Evolutionary conservation across 1,140 invertebrate genomes (phyloP), one percentile per base, ranked within the genome.

Genomic region (Orchesella cincta): DNA sequence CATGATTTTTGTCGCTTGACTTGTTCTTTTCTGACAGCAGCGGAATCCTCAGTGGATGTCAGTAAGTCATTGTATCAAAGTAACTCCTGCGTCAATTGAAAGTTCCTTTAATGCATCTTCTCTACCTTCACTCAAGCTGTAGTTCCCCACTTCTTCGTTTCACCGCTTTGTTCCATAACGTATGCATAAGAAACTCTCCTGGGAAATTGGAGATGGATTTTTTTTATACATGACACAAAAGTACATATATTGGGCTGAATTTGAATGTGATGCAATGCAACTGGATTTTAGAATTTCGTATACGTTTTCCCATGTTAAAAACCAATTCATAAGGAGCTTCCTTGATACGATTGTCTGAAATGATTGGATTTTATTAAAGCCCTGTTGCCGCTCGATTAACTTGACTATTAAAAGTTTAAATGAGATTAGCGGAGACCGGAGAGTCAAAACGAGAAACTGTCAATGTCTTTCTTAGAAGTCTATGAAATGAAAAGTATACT

Each of bases 1-100:
- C 62, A 31, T 12, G 31, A 67, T 67, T 67, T 67, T 67, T 67
- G 26, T 31, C 28, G 62, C 62, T 67, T 67, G 62, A 67, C 62
- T 67, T 67, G 33, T 12, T 67, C 31, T 23, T 67, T 67, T 67
- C 33, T 31, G 31, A 31, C 31, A 31, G 33, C 26, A 67, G 5
- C n/a, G 62, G 31, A 67, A 67, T 67, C 29, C 62, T 67, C 31
- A 5, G 62, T 67, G 29, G 62, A 29, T 67, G 62, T 67, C 62
- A 67, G 28, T 67, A 33, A 67, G 31, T 67, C 62, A 67, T 67
- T 67, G 62, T 67, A 67, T n/a, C 31, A 33, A 12, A 31, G 23
- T 31, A 29, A 67, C 62, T 31, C 31, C 23, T 67, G 31, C 14
- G 8, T 67, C 62, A 67, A 31, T 67, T 33, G 62, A 18, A 67